Base-by-base conservation (phyloP, 2,797 vertebrate genomes). In the Limnodromus scolopaceus region DNA sequence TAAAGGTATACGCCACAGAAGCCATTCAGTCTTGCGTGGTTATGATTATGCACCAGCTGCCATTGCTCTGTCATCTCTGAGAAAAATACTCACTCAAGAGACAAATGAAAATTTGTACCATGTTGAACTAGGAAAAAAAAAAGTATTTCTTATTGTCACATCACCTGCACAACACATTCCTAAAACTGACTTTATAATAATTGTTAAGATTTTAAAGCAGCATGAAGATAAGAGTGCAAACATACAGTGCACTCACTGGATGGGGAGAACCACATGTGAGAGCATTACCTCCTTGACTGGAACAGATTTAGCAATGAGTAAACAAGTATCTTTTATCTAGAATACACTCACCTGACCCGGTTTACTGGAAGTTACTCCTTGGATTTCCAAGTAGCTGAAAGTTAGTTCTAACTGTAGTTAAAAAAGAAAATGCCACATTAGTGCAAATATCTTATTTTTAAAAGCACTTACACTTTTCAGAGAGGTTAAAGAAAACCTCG, bases 371-470 rank as follows among this genome's bases (percentile, higher is more conserved):
- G 98, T 96, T 87, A 99, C 98, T 46, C 99, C 99, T 83, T 99
- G 99, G 96, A 99, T 99, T 98, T 99, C 99, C 98, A 99, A 97
- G 96, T 99, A 99, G 98, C 99, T 99, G 98, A 99, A 99, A 90
- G 98, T 99, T 95, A 99, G 98, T 95, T 99, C 99, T 87, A 99
- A 98, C 99, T 99, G 94, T 76, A 96, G 76, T 86, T 79, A 83
- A 94, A 89, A 88, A 89, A 90, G 9, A 96, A 97, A 85, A 66
- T 3, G 14, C 12, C 66, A 70, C 54, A 22, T 97, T 34, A 97
- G 18, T 45, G 34, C 19, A 96, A 95, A 75, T 4, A 39, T 27
- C 25, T 39, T 81, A 41, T 72, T 92, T 82, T 75, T 60, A 83
- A 68, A 34, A 60, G 34, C 16, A 63, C 6, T 78, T 49, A 58